Base-by-base conservation (phyloP, 1,140 invertebrate species). In the Aradophagus sp. region DNA sequence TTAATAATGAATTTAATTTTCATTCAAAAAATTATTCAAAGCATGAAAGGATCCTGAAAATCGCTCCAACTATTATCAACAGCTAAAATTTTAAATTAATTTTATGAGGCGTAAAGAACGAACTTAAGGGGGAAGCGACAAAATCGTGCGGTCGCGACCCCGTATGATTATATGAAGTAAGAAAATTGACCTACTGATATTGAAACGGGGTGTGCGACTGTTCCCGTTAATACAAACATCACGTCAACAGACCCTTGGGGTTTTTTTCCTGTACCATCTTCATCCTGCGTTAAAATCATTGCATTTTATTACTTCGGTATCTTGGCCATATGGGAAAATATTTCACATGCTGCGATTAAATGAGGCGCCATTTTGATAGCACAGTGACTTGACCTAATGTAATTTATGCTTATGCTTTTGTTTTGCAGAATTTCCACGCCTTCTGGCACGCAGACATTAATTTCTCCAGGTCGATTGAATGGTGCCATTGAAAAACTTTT, bases 191-290 rank as follows among this genome's bases (percentile, higher is more conserved):
- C 45, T 45, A 56, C 15, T 71, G 74, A 77, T 69, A 63, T 76
- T 65, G 55, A 1, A 52, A 19, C 36, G 47, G 52, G 17, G 38
- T 44, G 41, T 38, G 74, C 65, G 62, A 62, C 75, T 77, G 73
- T 74, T 78, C 73, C 66, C 50, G 73, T 76, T 81, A 82, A 84
- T 82, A 82, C 77, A 84, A 84, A 83, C 77, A 82, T 81, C 77
- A 80, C 59, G 76, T 74, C 75, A 26, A 44, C 72, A 68, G 74
- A 75, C 41, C 32, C 75, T 55, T 71, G 78, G 77, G 76, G 58
- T 47, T 73, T 71, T 63, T 35, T 59, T 41, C n/a, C n/a, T 59
- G 23, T 15, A 11, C 23, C 35, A 36, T 8, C 17, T 59, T 39
- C 55, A 31, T 47, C 17, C 17, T 19, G 13, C 62, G 32, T 53